These are phyloP conservation scores for Cryptoblepharus egeriae DNA, from an alignment of 2,797 vertebrate genomes.

Conservation along the genomic window DNA sequence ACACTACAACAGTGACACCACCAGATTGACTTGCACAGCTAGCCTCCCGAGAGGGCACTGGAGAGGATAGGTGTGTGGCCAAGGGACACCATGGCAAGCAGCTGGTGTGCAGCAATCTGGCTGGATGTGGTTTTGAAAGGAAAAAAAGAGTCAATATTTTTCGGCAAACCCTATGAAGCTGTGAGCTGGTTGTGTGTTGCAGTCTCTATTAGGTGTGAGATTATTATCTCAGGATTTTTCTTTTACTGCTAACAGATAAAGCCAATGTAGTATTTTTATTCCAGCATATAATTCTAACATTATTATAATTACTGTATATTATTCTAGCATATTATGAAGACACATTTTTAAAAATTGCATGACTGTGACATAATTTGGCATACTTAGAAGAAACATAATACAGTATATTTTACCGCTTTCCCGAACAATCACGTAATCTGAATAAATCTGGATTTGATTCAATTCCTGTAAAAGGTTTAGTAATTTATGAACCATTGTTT, in stretches of 20 bases:
- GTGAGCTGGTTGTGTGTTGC: no score
- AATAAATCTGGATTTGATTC: slow-evolving; percentile 57
- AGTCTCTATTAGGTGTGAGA: neutral
- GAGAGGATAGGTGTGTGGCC: no score
- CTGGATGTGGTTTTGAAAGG: no score
- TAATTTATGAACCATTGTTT: slow-evolving; percentile 62
- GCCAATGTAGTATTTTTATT: slow-evolving; percentile 6
- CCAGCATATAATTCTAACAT: neutral
- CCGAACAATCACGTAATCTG: slow-evolving; percentile 58
- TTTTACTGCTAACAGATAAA: neutral
- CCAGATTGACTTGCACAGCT: no score
- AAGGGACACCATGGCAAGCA: no score
- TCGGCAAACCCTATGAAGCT: no score
- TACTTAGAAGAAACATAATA: slow-evolving; percentile 55
- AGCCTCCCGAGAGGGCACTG: no score
- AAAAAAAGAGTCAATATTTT: no score
- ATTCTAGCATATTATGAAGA: neutral
- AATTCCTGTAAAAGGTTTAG: slow-evolving; percentile 54
- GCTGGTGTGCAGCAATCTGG: no score
- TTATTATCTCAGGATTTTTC: neutral
- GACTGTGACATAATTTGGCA: slow-evolving; percentile 23
- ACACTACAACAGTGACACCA: no score
- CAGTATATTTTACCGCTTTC: slow-evolving; percentile 46
- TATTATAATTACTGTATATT: no score
- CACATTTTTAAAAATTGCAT: neutral